Base-by-base conservation (phyloP, 2,797 vertebrate genomes). In the Tympanoctomys barrerae region DNA sequence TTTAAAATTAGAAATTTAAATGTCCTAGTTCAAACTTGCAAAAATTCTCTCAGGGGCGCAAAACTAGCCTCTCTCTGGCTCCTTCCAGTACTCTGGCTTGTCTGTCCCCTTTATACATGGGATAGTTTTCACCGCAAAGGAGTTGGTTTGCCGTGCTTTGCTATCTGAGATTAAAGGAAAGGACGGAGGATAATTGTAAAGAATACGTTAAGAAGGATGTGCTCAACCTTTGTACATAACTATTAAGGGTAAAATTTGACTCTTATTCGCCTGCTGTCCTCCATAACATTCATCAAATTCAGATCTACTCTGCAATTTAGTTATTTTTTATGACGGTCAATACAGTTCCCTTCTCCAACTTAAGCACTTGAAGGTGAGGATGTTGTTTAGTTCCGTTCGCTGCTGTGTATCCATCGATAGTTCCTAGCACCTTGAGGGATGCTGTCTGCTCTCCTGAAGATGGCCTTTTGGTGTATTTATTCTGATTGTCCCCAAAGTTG, bases 271-370 rank as follows among this genome's bases (percentile, higher is more conserved):
- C 12, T 33, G 33, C 42, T 36, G 54, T 64, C 57, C 22, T 42
- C 2, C 33, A 1, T 28, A 4, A 9, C 9, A 21, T 79, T 52
- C 24, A 22, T 26, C 31, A 2, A 8, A 1, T 62, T 73, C 64
- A 42, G 14, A 21, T 2, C 28, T 12, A 14, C 7, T 16, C 0
- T 14, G 14, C 7, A 11, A 9, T 21, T n/a, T 1, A 7, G 39
- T 59, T 49, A 19, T 19, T 36, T 66, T 28, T 79, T 26, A 8
- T n/a, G 39, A 36, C 13, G 36, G 5, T 7, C 28, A 12, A 5
- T 39, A 54, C 52, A 6, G 19, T 64, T 1, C 7, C 64, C 36
- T 33, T 46, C 13, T 26, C 52, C 31, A 39, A 24, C 4, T 1
- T 3, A 49, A 49, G 73, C 24, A 46, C 73, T 16, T 49, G 13